These are phyloP conservation scores for Scopus umbretta DNA, from an alignment of 2,113 vertebrate species.

Conservation along the genomic window DNA sequence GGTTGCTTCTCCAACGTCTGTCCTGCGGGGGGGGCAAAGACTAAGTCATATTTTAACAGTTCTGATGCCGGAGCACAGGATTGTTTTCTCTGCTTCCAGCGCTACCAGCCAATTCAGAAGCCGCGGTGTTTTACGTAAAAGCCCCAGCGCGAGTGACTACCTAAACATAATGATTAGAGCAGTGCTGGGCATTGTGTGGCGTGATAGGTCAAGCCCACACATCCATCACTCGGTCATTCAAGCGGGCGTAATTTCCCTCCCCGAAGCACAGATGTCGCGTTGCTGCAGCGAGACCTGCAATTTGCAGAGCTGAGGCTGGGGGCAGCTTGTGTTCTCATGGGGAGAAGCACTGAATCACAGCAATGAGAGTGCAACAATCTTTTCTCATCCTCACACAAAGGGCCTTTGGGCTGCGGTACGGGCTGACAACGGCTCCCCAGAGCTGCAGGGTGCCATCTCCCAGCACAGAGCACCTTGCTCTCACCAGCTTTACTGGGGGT, in stretches of 20 bases:
- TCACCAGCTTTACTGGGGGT: background rate
- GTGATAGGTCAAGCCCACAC: background rate
- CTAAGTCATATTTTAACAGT: too few species aligned
- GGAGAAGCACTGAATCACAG: background rate
- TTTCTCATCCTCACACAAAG: background rate
- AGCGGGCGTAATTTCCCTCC: background rate
- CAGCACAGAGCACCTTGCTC: background rate
- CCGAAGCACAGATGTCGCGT: background rate
- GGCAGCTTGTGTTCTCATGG: background rate
- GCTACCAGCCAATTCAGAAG: background rate
- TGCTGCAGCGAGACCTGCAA: background rate
- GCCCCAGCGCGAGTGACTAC: background rate
- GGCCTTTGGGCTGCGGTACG: background rate
- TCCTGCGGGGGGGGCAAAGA: background rate
- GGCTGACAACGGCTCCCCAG: background rate
- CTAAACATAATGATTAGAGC: too few species aligned
- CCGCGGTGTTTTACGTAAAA: background rate
- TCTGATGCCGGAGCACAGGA: background rate
- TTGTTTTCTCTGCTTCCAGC: background rate
- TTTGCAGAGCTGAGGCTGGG: background rate
- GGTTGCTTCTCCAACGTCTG: background rate
- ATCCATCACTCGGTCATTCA: rapidly evolving
- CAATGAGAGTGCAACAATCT: rapidly evolving
- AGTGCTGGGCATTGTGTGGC: too few species aligned
- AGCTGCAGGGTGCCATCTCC: background rate